Percentiles rank a stretch among this genome's conserved stretches.
Conservation (phyloP, 2,113 vertebrate genomes). For the Corythoichthys haematopterus region DNA sequence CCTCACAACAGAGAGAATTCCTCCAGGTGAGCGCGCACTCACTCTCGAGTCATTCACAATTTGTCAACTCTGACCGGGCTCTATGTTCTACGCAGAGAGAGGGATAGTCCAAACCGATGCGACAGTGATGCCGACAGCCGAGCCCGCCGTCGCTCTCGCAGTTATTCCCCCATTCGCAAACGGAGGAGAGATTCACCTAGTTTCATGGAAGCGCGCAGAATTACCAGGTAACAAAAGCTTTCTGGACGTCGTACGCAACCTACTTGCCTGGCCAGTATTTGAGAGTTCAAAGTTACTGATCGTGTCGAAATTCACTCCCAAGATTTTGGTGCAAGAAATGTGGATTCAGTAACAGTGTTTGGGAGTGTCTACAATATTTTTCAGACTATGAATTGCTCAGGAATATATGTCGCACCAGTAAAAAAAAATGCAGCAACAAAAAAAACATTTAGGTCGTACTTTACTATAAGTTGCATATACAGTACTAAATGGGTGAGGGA, state of each 20-base stretch:
- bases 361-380: too few species aligned
- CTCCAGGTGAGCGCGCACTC: slow-evolving; percentile 49
- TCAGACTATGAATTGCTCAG: too few species aligned
- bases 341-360: too few species aligned
- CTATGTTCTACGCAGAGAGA: slow-evolving; percentile 73
- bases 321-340: too few species aligned
- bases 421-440: too few species aligned
- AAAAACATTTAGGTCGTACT: too few species aligned
- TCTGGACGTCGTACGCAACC: not conserved
- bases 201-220: slow-evolving; percentile 97
- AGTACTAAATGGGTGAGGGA: too few species aligned
- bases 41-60: not conserved
- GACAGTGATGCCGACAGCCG: slow-evolving; percentile 83
- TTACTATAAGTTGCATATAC: too few species aligned
- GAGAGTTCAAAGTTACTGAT: not conserved
- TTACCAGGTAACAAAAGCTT: slow-evolving; percentile 81
- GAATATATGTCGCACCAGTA: too few species aligned
- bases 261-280: not conserved
- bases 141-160: slow-evolving; percentile 87
- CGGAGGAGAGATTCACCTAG: slow-evolving; percentile 93
- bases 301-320: too few species aligned
- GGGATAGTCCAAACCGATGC: slow-evolving; percentile 82
- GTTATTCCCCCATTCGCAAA: slow-evolving; percentile 95
- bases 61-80: not conserved
- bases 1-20: slow-evolving; percentile 62